phyloP scores from a whole-genome alignment of 1,140 invertebrate genomes.

The Cheumatopsyche charites region DNA sequence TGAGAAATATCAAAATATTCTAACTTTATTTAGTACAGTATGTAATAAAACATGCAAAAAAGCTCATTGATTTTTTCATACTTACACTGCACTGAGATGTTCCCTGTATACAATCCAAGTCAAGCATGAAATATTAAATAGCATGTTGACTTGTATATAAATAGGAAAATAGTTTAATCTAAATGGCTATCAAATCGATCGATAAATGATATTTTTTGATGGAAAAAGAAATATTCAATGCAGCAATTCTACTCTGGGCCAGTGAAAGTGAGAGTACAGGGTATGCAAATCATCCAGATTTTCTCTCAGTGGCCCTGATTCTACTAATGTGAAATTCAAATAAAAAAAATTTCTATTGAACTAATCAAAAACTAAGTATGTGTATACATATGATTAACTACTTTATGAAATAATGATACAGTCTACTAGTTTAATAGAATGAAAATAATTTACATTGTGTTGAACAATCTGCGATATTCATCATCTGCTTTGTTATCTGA shows the following conservation, averaged over 20 bases:
- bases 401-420: neutral
- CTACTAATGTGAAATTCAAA: neutral
- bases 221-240: neutral
- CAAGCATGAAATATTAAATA: constrained; percentile 56
- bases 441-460: constrained; percentile 85
- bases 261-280: too few species aligned
- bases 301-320: too few species aligned
- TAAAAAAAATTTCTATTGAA: neutral
- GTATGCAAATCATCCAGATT: too few species aligned
- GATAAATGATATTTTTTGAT: neutral
- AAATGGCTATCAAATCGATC: neutral
- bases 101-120: constrained; percentile 68
- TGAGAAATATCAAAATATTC: neutral
- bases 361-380: neutral
- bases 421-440: too few species aligned
- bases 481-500: constrained; percentile 94
- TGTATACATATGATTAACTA: neutral
- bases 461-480: constrained; percentile 88
- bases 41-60: too few species aligned
- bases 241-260: too few species aligned
- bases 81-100: constrained; percentile 90
- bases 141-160: constrained; percentile 12
- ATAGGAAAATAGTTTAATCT: neutral
- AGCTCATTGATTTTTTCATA: constrained; percentile 50
- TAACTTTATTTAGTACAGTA: too few species aligned